Percentiles rank a stretch among this genome's conserved stretches.
Evolutionary conservation across 2,888 invertebrate genomes (phyloP).

Genomic region (Ormyrus pomaceus): DNA sequence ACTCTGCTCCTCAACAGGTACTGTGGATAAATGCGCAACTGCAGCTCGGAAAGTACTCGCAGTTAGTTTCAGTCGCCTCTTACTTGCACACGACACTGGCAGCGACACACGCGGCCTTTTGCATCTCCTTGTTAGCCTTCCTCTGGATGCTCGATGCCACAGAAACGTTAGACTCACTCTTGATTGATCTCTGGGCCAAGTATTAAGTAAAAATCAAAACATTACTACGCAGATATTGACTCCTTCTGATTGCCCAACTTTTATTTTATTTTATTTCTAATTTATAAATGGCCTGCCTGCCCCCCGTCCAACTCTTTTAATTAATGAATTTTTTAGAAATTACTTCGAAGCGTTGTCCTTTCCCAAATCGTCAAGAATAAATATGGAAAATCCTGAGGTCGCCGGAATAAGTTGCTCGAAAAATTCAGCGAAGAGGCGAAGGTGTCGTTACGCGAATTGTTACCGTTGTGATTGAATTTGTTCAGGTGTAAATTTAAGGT

Average conservation of each 20-base stretch:
- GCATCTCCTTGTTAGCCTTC: slow-evolving; percentile 69
- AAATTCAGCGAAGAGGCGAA: no score
- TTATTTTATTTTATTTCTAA: no score
- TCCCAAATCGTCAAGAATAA: slow-evolving; percentile 57
- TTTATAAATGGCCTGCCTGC: no score
- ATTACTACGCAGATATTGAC: background rate
- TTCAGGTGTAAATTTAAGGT: no score
- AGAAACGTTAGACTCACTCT: slow-evolving; percentile 70
- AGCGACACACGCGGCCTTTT: slow-evolving; percentile 64
- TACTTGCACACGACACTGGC: slow-evolving; percentile 68
- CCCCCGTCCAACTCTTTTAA: no score
- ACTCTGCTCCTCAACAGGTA: slow-evolving; percentile 57
- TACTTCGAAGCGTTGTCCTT: background rate
- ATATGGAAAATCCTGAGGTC: slow-evolving; percentile 64
- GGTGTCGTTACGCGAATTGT: no score
- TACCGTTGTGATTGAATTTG: no score
- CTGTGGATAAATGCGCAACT: slow-evolving; percentile 64
- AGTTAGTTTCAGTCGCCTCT: slow-evolving; percentile 62
- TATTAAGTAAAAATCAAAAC: slow-evolving; percentile 50
- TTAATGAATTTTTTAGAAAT: background rate
- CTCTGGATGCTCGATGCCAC: slow-evolving; percentile 74
- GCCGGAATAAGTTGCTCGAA: slow-evolving; percentile 21
- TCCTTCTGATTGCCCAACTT: no score
- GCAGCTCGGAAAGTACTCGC: slow-evolving; percentile 63
- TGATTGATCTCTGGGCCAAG: slow-evolving; percentile 69